Base-by-base conservation (phyloP, 1,140 invertebrate genomes). In the Polypedilum vanderplanki region DNA sequence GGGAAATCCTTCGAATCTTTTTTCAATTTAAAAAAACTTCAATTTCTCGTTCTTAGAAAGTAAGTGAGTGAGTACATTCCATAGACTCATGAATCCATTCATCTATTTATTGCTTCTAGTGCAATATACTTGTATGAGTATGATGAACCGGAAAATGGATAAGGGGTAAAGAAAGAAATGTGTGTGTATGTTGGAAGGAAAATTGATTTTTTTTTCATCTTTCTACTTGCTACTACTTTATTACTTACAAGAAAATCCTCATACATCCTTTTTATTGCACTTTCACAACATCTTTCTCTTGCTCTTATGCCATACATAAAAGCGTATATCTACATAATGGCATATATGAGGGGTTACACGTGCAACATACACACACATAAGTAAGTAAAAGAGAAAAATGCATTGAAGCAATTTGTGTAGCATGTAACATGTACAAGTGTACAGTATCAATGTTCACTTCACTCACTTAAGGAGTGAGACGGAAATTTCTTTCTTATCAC, bases 181-280 rank as follows among this genome's bases (percentile, higher is more conserved):
- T 33, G 1, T 33, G 24, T 33, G 24, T 33, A 5, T 33, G 24
- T n/a, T 57, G 46, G 41, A 46, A 57, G n/a, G 46, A 70, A 70
- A 70, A 70, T 70, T 70, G 65, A 70, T 70, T 70, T 70, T 70
- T n/a, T 46, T 57, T 57, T 57, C 46, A n/a, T 57, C 46, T 57
- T 15, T 12, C 12, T 15, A 1, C 46, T 57, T 15, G 9, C 65
- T 8, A 20, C 9, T 7, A 15, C n/a, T 67, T 67, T 67, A 7
- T 67, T 15, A 17, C 15, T 67, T 67, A 67, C 15, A 70, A 15
- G 46, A 70, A 70, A 22, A 70, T 70, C 65, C 65, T 70, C 46
- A 57, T 57, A 57, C n/a, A 57, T 57, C 12, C 46, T 18, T 70
- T 70, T 70, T 70, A 70, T 70, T 70, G 65, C 65, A 70, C 65